A percentile compares a stretch with the other conserved stretches of the same genome.
phyloP scores from a whole-genome alignment of 2,888 invertebrate species.

The Agonopterix arenella region DNA sequence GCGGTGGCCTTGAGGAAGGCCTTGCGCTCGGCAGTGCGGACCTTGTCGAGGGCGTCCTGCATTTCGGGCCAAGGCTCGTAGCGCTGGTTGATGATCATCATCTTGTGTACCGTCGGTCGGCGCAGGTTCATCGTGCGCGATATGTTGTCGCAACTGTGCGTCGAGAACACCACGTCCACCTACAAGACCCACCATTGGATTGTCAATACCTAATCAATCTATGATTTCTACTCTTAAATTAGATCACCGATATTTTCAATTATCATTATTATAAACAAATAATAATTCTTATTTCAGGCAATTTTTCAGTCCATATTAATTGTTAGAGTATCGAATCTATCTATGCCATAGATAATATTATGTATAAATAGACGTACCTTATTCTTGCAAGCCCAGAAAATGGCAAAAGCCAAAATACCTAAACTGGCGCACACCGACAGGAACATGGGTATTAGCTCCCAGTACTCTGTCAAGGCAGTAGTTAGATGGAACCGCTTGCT shows the following conservation, averaged over 20 bases:
- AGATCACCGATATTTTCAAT: background rate
- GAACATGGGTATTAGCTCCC: conserved; percentile 56
- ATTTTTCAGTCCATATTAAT: too few species aligned
- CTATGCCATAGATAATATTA: too few species aligned
- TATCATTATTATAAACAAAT: too few species aligned
- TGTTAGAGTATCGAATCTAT: too few species aligned
- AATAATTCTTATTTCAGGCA: too few species aligned
- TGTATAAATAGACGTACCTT: conserved; percentile 33
- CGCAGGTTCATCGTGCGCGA: conserved; percentile 61
- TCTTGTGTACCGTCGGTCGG: conserved; percentile 47
- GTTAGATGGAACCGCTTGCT: conserved; percentile 23
- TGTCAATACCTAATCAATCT: background rate
- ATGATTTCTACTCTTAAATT: background rate
- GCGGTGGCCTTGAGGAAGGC: conserved; percentile 10
- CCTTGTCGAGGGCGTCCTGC: conserved; percentile 54
- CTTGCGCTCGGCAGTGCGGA: conserved; percentile 44
- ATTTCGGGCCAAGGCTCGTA: conserved; percentile 61
- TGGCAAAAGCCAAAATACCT: conserved; percentile 17
- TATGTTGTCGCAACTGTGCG: conserved; percentile 36
- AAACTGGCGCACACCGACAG: conserved; percentile 26
- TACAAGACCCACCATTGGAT: conserved; percentile 20
- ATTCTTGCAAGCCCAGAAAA: conserved; percentile 35
- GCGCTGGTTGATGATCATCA: conserved; percentile 46
- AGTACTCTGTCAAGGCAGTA: conserved; percentile 30
- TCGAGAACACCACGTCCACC: conserved; percentile 50